Percentiles rank a stretch among this genome's conserved stretches.
Conservation (phyloP, 1,140 invertebrate species). For the Aphaenogaster ashmeadi region DNA sequence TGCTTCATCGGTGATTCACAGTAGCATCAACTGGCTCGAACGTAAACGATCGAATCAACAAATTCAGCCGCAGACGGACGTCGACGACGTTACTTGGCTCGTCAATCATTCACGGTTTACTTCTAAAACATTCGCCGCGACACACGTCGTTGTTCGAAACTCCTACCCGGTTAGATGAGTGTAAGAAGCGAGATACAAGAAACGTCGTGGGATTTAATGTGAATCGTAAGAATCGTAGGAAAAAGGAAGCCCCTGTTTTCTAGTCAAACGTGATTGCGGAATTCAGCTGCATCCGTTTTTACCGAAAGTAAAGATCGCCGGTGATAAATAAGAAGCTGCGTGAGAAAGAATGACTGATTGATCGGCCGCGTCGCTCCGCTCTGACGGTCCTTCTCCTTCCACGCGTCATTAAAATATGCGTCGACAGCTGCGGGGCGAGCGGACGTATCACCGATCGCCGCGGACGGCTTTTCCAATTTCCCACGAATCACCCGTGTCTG, state of each 20-base stretch:
- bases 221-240: neutral
- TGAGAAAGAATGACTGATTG: conserved; percentile 60
- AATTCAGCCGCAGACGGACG: conserved; percentile 61
- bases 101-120: conserved; percentile 21
- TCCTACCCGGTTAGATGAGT: neutral
- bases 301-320: neutral
- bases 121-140: conserved; percentile 14
- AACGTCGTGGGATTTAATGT: neutral
- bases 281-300: neutral
- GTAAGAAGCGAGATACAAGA: neutral
- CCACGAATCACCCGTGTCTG: conserved; percentile 64
- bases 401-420: conserved; percentile 80
- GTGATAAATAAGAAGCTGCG: neutral
- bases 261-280: neutral
- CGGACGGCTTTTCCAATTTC: conserved; percentile 76
- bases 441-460: conserved; percentile 73
- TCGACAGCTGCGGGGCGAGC: conserved; percentile 47
- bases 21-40: conserved; percentile 61
- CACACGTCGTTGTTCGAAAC: neutral
- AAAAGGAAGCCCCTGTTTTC: neutral
- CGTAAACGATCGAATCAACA: conserved; percentile 69
- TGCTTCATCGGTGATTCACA: conserved; percentile 74
- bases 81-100: conserved; percentile 17
- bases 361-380: conserved; percentile 65
- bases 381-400: conserved; percentile 65